Conservation (phyloP, 2,797 vertebrate genomes). For the Brachyrhaphis roseni region DNA sequence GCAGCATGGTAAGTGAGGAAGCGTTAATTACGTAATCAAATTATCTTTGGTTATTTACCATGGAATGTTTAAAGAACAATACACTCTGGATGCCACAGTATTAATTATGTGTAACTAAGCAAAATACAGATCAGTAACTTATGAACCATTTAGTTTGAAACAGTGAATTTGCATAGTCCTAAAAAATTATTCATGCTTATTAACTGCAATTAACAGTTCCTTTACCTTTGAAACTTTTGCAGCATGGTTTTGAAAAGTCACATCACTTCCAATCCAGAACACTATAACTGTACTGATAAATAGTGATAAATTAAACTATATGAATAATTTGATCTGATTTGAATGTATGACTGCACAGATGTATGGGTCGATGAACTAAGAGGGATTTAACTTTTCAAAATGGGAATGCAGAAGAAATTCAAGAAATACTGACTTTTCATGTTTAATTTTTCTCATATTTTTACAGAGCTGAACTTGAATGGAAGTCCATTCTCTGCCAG, state of each 20-base stretch:
- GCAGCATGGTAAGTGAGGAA: slow-evolving; percentile 21
- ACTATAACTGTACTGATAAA: neutral
- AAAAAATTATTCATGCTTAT: neutral
- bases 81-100: neutral
- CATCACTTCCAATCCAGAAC: neutral
- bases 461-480: neutral
- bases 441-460: neutral
- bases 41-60: neutral
- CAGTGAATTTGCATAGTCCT: neutral
- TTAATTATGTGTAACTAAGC: neutral
- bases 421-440: neutral
- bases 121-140: neutral
- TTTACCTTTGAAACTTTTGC: neutral
- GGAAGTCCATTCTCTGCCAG: neutral
- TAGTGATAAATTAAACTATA: neutral
- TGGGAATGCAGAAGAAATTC: neutral
- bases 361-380: too few relatives aligned
- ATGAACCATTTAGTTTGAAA: neutral
- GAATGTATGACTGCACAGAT: too few relatives aligned
- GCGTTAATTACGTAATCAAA: neutral
- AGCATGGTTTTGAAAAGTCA: neutral
- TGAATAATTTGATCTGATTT: too few relatives aligned
- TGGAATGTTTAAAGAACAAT: neutral
- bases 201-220: neutral
- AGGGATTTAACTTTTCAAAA: neutral